Evolutionary conservation across 2,797 vertebrate genomes (phyloP).

Genomic region (Poecilia gillii): DNA sequence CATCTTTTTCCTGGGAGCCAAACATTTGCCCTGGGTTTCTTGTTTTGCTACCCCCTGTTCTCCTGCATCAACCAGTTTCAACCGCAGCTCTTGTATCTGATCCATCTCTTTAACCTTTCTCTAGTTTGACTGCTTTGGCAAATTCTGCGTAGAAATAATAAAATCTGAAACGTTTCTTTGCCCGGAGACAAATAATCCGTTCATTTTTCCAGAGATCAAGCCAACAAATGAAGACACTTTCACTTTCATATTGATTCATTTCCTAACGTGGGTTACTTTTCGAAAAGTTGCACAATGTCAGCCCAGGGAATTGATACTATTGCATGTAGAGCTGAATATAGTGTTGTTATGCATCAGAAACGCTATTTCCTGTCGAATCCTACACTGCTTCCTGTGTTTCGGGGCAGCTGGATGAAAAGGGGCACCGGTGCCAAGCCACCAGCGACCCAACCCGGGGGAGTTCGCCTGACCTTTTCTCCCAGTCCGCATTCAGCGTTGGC

Average conservation of each 20-base stretch:
- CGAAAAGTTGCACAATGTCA: background rate
- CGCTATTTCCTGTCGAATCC: background rate
- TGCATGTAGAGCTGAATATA: background rate
- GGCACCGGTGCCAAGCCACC: conserved; percentile 50
- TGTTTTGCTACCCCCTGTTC: conserved; percentile 50
- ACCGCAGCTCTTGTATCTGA: background rate
- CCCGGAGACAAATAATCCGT: background rate
- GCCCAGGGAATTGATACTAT: background rate
- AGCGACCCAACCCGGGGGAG: conserved; percentile 54
- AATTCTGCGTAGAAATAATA: background rate
- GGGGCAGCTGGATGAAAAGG: conserved; percentile 32
- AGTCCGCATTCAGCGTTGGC: conserved; percentile 37
- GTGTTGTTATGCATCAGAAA: background rate
- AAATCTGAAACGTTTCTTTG: background rate
- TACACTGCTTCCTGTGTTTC: conserved; percentile 8
- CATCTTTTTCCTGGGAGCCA: conserved; percentile 43
- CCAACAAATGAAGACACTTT: conserved; percentile 17
- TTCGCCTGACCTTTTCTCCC: conserved; percentile 59
- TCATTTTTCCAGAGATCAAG: background rate
- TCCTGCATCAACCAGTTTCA: conserved; percentile 2
- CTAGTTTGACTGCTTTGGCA: background rate
- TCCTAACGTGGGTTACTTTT: background rate
- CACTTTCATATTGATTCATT: conserved; percentile 11
- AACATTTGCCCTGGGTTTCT: conserved; percentile 65
- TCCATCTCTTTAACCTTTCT: background rate